Evolutionary conservation across 1,140 invertebrate genomes (phyloP), one percentile per base, ranked within the genome.

Genomic region (Alviniconcha marisindica): DNA sequence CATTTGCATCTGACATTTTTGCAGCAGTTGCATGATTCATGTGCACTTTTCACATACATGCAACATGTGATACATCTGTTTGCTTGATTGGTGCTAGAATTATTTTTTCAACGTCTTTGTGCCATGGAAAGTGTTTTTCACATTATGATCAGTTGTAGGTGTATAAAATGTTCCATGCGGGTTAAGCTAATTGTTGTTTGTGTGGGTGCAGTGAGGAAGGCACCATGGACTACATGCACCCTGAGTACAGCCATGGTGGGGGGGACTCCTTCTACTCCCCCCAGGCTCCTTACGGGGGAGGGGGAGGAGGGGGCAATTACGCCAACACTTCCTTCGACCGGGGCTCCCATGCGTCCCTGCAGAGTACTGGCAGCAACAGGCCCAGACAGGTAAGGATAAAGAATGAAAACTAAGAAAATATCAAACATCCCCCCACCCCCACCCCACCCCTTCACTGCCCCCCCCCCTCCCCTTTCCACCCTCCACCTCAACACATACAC

Each of bases 221-320:
- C 74, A 86, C 86, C 78, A 91, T 91, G 90, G 89, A 91, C 82
- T 90, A 90, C 86, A 86, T 90, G 76, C 88, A 88, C 28, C 88
- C 89, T 33, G 88, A 90, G 69, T 87, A 86, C 10, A 88, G 89
- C 82, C 81, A 83, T 18, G 66, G 87, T 36, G 82, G 76, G 33
- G 78, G 60, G 5, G 54, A 80, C 78, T 80, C 78, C 60, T 84
- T 85, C 21, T 84, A 66, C 33, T 78, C 83, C 31, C 87, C 84
- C 15, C 84, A 86, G 63, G 82, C 86, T 76, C 82, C 86, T 14
- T 88, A 88, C 77, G 86, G 85, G 54, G 81, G 77, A 40, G 78
- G 79, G 12, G 84, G 28, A 31, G 73, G 36, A 54, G 88, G 48
- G 77, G 86, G 42, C 85, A 85, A 63, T 83, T 88, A 85, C 51